Conservation (phyloP, 2,113 vertebrate species). For the Otis tarda region DNA sequence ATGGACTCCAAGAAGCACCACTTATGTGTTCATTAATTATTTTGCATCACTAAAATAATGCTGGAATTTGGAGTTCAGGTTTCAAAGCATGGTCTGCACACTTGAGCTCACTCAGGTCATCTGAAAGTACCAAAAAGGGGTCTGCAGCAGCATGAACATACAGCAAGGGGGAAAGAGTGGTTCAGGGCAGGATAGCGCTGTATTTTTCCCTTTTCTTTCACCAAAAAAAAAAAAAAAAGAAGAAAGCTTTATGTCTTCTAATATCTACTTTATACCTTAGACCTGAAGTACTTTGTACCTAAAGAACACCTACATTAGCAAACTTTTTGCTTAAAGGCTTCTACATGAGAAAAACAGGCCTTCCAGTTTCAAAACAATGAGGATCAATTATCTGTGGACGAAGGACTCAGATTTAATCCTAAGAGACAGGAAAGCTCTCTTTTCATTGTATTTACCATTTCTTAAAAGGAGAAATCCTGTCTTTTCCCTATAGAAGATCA, state of each 20-base stretch:
- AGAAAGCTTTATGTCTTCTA: background rate
- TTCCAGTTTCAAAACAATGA: background rate
- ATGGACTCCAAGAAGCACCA: background rate
- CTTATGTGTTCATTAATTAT: background rate
- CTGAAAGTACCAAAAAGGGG: background rate
- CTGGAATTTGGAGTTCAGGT: background rate
- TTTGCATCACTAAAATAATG: background rate
- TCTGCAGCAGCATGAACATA: background rate
- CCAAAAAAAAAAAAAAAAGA: background rate
- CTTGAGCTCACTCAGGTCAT: background rate
- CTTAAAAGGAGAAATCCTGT: background rate
- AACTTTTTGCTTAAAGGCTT: background rate
- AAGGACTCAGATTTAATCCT: background rate
- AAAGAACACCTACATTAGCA: background rate
- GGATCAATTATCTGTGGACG: background rate
- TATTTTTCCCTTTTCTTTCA: background rate
- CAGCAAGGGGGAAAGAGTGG: background rate
- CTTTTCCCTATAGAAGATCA: background rate
- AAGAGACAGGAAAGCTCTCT: background rate
- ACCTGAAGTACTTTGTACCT: background rate
- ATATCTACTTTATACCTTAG: background rate
- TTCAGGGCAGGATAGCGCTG: background rate
- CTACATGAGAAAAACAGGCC: background rate
- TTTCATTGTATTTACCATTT: background rate
- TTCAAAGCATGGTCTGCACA: background rate